Base-by-base conservation (phyloP, 2,888 invertebrate species). In the Lithophane leautieri region DNA sequence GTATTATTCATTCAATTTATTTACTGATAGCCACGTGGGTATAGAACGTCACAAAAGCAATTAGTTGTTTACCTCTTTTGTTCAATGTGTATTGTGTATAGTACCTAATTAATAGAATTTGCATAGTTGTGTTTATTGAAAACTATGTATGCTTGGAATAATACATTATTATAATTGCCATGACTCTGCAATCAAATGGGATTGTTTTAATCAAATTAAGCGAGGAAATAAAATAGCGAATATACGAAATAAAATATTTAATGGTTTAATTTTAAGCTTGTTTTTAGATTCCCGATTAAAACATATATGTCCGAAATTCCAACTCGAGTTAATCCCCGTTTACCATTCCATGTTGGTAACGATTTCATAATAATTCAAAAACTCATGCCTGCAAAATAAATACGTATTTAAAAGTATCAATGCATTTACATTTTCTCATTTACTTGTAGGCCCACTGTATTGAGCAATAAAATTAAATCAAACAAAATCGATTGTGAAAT, bases 381-480 rank as follows among this genome's bases (percentile, higher is more conserved):
- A 85, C 73, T 75, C 74, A 68, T 42, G 78, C 69, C 50, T 69
- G 40, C 61, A 77, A 79, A 84, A 73, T 68, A 68, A 70, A 75
- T 74, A 60, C 66, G 78, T 71, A 76, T 76, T 83, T 56, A 76
- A 83, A 81, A 82, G 56, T 78, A 71, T 58, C 50, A 78, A 76
- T 85, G 81, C 79, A 84, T 86, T 88, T 80, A 88, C 77, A 85
- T 84, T 81, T 83, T 86, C 88, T 86, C 89, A 90, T 91, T 90
- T 87, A 82, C 86, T 83, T 83, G 79, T 81, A 76, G 34, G 63
- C 77, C 84, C 76, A 79, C 82, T 89, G 88, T 87, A 88, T 90
- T 88, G 88, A 86, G 88, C 90, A 90, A 93, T 94, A 93, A 94
- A 94, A 93, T 94, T 91, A 93, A 94, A 94, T 93, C 92, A 93